phyloP scores from a whole-genome alignment of 2,113 vertebrate genomes.

The Cynocephalus volans region DNA sequence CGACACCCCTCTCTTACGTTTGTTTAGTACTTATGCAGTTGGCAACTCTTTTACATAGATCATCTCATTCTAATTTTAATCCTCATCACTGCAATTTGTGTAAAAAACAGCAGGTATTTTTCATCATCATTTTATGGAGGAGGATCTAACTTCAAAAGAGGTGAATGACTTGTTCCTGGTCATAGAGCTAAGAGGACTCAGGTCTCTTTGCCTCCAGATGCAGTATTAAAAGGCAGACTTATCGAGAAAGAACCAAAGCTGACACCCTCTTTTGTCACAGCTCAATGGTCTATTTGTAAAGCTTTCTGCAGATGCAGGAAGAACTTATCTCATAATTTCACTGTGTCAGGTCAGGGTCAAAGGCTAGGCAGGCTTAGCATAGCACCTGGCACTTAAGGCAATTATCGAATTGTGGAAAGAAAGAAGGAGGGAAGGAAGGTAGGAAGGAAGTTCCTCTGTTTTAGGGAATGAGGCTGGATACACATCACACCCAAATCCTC shows the following conservation, averaged over 20 bases:
- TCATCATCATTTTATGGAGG: background rate
- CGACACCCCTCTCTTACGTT: background rate
- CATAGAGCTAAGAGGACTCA: background rate
- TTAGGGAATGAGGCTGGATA: background rate
- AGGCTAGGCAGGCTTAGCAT: background rate
- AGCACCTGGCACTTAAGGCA: background rate
- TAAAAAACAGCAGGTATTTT: background rate
- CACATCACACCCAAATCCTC: too few species aligned
- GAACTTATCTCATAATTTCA: background rate
- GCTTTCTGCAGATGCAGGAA: background rate
- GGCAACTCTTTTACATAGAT: background rate
- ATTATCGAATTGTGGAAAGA: background rate
- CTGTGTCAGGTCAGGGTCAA: background rate
- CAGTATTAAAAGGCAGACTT: background rate
- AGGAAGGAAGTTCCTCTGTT: background rate
- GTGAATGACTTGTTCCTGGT: background rate
- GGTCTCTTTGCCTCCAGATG: background rate
- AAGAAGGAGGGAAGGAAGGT: background rate
- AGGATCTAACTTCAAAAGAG: conserved; percentile 30
- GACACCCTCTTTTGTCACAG: background rate
- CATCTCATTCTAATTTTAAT: conserved; percentile 5
- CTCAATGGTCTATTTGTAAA: background rate
- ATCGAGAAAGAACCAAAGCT: background rate
- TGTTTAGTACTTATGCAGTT: background rate
- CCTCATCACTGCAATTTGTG: background rate